These are phyloP conservation scores for Acanthochromis polyacanthus DNA, from an alignment of 2,113 vertebrate genomes.

Conservation along the genomic window DNA sequence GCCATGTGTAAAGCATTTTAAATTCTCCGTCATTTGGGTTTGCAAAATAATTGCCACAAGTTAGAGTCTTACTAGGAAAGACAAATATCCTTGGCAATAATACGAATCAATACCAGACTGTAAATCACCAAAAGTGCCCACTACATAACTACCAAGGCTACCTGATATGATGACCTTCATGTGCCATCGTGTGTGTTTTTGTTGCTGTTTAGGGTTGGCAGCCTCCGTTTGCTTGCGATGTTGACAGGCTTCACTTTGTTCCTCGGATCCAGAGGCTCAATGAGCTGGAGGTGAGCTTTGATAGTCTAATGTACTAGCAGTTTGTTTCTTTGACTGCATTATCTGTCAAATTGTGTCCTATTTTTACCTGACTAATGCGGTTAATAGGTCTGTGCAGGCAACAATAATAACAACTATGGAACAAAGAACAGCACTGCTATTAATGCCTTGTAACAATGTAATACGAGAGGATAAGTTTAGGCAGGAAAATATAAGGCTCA, in stretches of 20 bases:
- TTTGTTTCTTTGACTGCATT: not conserved
- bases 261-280: conserved; percentile 98
- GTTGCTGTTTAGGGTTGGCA: conserved; percentile 92
- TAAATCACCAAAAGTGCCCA: not conserved
- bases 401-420: not conserved
- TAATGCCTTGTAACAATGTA: conserved; percentile 3
- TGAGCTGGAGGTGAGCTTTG: conserved; percentile 93
- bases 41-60: not conserved
- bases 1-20: not conserved
- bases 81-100: not conserved
- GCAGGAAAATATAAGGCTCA: not conserved
- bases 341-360: not conserved
- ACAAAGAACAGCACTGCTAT: conserved; percentile 23
- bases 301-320: not conserved
- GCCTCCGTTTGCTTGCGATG: conserved; percentile 97
- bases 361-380: not conserved
- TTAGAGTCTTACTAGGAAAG: not conserved
- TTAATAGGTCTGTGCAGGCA: not conserved
- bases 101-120: not conserved
- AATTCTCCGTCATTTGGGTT: not conserved
- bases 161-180: not conserved
- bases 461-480: not conserved
- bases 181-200: conserved; percentile 32
- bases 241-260: conserved; percentile 97
- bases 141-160: too few relatives aligned